Evolutionary conservation across 2,888 invertebrate species (phyloP), one percentile per base, ranked within the genome.

Genomic region (Bimastos eiseni): DNA sequence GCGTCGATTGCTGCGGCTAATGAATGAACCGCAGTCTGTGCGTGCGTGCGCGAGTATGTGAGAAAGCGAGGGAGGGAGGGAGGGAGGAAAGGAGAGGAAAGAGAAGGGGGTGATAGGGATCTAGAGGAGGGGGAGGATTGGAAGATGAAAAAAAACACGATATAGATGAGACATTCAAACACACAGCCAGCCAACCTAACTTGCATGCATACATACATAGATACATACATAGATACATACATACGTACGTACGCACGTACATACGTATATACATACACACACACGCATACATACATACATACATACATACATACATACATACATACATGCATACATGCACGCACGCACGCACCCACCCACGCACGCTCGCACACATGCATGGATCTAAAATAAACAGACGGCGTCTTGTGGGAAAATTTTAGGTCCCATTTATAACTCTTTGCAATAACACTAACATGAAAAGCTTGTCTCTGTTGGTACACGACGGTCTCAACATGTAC

Each of bases 201-300:
- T n/a, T 11, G 11, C 70, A 70, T n/a, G n/a, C 70, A n/a, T 70
- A 70, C 70, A 70, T n/a, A n/a, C 70, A 70, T 70, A n/a, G 30
- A 70, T 70, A 70, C 70, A 70, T 70, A n/a, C 70, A 70, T 70
- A n/a, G 30, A 70, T 70, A 70, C 70, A 70, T n/a, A 70, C n/a
- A 70, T n/a, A 70, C n/a, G n/a, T 30, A 70, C 55, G 30, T 24
- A 17, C 15, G 2, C 19, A 44, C 15, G 17, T 30, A 55, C 55
- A 55, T 30, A n/a, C 70, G n/a, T n/a, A 70, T 8, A 55, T 30
- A 55, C 55, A 55, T n/a, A 70, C 11, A n/a, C 21, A 49, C 19
- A 49, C 21, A 49, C 19, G 19, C 21, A n/a, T 5, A 70, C 70
- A 70, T 3, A 70, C 70, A 70, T 6, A 70, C 70, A 70, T 6